Evolutionary conservation across 1,140 invertebrate genomes (phyloP), one percentile per base, ranked within the genome.

Genomic region (Drosophila grimshawi): DNA sequence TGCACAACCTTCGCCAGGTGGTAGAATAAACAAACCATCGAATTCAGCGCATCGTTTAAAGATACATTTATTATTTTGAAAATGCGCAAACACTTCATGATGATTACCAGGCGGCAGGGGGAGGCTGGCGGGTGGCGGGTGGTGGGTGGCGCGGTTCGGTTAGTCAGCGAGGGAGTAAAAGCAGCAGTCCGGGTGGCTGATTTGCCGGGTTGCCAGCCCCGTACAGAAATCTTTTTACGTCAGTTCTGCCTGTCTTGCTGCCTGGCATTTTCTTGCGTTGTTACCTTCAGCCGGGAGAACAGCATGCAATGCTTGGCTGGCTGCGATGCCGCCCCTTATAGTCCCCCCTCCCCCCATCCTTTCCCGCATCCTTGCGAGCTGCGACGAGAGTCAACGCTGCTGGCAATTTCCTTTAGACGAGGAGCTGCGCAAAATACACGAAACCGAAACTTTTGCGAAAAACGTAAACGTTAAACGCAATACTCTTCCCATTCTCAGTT

Each of bases 191-290:
- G 33, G 57, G 48, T 30, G 33, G 29, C 51, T 49, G 59, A 43
- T 46, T 33, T 45, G 52, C 52, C 52, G 72, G 55, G 51, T 7
- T 51, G 59, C 57, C 45, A 19, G 39, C 41, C 56, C 56, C 29
- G 8, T 41, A 10, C 59, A 89, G 76, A 90, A 90, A 90, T 90
- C 86, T 90, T 90, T 90, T 90, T 85, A 86, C 80, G 85, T 91
- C 89, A 88, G 88, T 91, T 91, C 88, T 91, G 89, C 83, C 83
- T 91, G 88, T 91, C 88, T 91, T 91, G 85, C 72, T 89, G 89
- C 74, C 72, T 89, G 86, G 86, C 86, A 90, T 90, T 90, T 90
- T 90, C 86, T 90, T 90, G 85, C 85, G 86, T 90, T 89, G 85
- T 89, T 89, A 89, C 85, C 85, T 89, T 89, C 86, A 62, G 64